Percentiles rank a stretch among this genome's conserved stretches.
Evolutionary conservation across 2,888 invertebrate genomes (phyloP).

Genomic region (Scaptomyza reducta): DNA sequence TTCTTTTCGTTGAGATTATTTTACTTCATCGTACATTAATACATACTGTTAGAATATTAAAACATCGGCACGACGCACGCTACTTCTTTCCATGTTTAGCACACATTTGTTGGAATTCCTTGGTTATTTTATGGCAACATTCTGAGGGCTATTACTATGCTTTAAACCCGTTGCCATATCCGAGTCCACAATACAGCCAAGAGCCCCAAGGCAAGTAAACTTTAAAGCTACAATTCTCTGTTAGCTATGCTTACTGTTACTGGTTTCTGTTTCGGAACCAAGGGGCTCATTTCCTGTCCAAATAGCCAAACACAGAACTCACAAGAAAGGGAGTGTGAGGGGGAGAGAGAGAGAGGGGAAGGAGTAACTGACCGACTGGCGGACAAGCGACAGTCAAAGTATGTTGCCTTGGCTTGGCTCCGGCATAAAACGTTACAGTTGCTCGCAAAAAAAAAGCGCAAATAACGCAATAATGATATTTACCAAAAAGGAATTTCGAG

Average conservation of each 20-base stretch:
- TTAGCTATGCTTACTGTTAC: conserved; percentile 18
- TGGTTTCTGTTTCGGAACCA: conserved; percentile 17
- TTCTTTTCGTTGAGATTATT: not conserved
- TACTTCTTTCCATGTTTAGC: not conserved
- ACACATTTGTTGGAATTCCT: conserved; percentile 5
- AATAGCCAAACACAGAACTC: conserved; percentile 29
- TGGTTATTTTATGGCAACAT: conserved; percentile 13
- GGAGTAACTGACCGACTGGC: not conserved
- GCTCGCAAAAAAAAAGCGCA: conserved; percentile 30
- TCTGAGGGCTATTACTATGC: conserved; percentile 18
- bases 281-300: conserved; percentile 35
- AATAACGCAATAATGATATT: conserved; percentile 37
- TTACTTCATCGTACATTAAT: not conserved
- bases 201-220: conserved; percentile 14
- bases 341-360: no score
- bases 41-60: conserved; percentile 1
- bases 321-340: not conserved
- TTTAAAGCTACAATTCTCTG: conserved; percentile 42
- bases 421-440: conserved; percentile 37
- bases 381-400: conserved; percentile 42
- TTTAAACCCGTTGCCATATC: conserved; percentile 23
- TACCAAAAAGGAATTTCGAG: conserved; percentile 15
- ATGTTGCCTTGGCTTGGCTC: conserved; percentile 39
- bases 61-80: conserved; percentile 1
- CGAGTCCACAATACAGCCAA: conserved; percentile 4